Percentiles rank a stretch among this genome's conserved stretches.
These are phyloP conservation scores for Pycnomerus fuliginosus DNA, from an alignment of 2,888 invertebrate genomes.

Conservation along the genomic window DNA sequence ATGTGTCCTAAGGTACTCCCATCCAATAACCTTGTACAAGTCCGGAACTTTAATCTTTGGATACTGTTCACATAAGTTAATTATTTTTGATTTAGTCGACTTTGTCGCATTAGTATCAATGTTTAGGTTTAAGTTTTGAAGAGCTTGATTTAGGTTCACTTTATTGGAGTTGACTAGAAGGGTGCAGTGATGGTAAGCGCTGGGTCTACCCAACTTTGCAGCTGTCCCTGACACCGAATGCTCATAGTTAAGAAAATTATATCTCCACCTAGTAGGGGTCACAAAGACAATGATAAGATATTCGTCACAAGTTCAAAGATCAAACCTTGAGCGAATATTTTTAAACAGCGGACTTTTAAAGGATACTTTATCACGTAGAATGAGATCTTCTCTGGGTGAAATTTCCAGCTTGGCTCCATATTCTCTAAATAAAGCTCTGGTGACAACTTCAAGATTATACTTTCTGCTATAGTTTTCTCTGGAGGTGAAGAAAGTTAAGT, in stretches of 20 bases:
- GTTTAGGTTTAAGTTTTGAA: conserved; percentile 76
- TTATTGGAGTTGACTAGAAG: conserved; percentile 86
- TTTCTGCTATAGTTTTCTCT: conserved; percentile 80
- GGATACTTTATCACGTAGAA: conserved; percentile 77
- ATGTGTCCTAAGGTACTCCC: conserved; percentile 78
- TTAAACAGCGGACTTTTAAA: conserved; percentile 43
- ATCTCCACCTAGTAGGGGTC: too few species aligned
- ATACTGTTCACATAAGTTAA: conserved; percentile 78
- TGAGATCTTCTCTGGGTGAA: conserved; percentile 83
- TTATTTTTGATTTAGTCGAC: conserved; percentile 78
- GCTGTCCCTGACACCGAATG: conserved; percentile 97
- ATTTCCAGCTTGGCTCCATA: conserved; percentile 78
- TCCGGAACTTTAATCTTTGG: conserved; percentile 68
- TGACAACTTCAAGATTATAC: conserved; percentile 85
- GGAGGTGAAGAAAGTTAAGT: conserved; percentile 88
- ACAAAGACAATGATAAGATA: conserved; percentile 9
- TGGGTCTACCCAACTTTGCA: conserved; percentile 82
- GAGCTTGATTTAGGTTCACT: conserved; percentile 67
- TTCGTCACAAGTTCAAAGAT: neutral
- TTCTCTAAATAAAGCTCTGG: conserved; percentile 75
- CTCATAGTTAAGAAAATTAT: conserved; percentile 37
- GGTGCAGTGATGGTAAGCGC: conserved; percentile 98
- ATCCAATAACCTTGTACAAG: conserved; percentile 77
- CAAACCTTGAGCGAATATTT: too few species aligned
- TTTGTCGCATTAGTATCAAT: conserved; percentile 83